Conservation (phyloP, 2,113 vertebrate genomes). For the Sphyrna mokarran region DNA sequence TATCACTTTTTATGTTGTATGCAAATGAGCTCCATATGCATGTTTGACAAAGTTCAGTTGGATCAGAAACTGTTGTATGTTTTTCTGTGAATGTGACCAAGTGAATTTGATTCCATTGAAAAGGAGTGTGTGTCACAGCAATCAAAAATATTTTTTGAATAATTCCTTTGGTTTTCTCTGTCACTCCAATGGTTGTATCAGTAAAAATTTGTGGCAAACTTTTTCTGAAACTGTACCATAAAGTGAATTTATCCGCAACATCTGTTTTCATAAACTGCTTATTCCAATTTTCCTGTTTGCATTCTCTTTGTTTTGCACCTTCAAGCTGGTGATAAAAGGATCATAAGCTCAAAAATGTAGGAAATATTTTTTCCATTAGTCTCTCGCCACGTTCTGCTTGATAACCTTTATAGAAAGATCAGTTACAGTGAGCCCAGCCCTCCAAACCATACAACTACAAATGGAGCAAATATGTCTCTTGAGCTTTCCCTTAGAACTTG, state of each 20-base stretch:
- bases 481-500: neutral
- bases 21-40: neutral
- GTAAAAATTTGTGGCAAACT: neutral
- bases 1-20: neutral
- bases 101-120: neutral
- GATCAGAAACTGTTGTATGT: neutral
- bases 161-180: no score
- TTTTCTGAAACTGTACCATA: neutral
- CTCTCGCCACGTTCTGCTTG: neutral
- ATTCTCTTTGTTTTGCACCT: slow-evolving; percentile 31
- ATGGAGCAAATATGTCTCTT: neutral
- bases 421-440: neutral
- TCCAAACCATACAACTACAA: neutral
- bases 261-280: neutral
- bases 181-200: neutral
- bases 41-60: neutral
- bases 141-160: neutral
- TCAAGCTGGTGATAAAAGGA: slow-evolving; percentile 31
- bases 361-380: neutral
- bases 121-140: neutral
- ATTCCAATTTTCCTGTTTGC: slow-evolving; percentile 11
- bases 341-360: slow-evolving; percentile 13
- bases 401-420: neutral
- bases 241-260: neutral
- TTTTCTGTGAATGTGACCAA: neutral